Evolutionary conservation across 2,888 invertebrate genomes (phyloP).

Genomic region (Synergus laeviventris): DNA sequence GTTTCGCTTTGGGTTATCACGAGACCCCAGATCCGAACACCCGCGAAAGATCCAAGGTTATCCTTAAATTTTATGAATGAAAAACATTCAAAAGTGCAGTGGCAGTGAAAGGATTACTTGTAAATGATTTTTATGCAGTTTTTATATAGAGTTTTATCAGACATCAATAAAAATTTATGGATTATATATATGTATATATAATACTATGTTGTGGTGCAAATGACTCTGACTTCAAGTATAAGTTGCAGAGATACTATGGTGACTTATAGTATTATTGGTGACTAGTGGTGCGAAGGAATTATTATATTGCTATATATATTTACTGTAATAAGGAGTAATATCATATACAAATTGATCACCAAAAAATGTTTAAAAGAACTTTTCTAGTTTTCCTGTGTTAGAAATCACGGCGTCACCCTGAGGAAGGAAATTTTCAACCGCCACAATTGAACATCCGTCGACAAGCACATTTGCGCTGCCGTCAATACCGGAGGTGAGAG

Average conservation of each 20-base stretch:
- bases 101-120: not conserved
- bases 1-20: conserved; percentile 42
- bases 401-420: not conserved
- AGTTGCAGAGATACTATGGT: not conserved
- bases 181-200: not conserved
- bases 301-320: too few species aligned
- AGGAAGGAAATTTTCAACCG: conserved; percentile 20
- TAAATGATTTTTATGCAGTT: not conserved
- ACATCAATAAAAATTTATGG: not conserved
- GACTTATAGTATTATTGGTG: too few species aligned
- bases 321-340: not conserved
- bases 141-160: not conserved
- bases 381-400: not conserved
- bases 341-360: not conserved
- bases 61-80: conserved; percentile 15
- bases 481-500: conserved; percentile 70
- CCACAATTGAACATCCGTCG: conserved; percentile 54
- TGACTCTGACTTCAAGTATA: not conserved
- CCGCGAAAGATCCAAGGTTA: conserved; percentile 16
- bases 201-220: not conserved
- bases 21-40: conserved; percentile 11
- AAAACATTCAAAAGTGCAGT: conserved; percentile 10
- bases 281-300: not conserved
- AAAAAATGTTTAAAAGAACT: not conserved
- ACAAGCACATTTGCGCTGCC: conserved; percentile 68